Conservation (phyloP, 2,888 invertebrate species). For the Oscheius sp. region DNA sequence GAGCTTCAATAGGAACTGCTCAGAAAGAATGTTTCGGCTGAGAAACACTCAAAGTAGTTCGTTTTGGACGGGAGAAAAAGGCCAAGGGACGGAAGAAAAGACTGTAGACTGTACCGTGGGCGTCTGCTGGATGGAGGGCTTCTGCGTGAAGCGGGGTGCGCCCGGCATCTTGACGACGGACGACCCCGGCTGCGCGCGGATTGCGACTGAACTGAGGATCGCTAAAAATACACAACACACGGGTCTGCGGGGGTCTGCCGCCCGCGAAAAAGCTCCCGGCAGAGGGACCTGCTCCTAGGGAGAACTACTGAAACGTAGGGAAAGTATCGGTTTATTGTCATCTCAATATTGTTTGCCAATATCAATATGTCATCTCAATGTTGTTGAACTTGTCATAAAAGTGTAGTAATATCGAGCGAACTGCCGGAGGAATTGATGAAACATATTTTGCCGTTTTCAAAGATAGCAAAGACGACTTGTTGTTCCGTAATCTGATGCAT, state of each 20-base stretch:
- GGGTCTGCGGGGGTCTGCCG: constrained; percentile 32
- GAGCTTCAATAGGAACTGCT: too few species aligned
- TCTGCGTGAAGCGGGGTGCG: constrained; percentile 96
- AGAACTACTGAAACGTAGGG: not conserved
- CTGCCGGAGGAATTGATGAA: constrained; percentile 26
- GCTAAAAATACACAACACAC: constrained; percentile 37
- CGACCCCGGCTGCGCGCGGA: constrained; percentile 38
- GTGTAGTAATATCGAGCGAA: constrained; percentile 13
- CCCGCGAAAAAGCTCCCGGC: constrained; percentile 15
- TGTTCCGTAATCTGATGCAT: not conserved
- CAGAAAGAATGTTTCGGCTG: too few species aligned
- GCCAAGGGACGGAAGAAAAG: not conserved
- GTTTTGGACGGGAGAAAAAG: constrained; percentile 1
- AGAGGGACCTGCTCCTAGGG: not conserved
- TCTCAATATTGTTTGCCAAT: not conserved
- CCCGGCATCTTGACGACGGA: constrained; percentile 67
- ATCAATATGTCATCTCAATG: not conserved
- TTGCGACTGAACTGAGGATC: constrained; percentile 36
- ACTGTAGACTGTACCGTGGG: constrained; percentile 56
- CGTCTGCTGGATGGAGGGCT: constrained; percentile 95
- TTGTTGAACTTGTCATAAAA: not conserved
- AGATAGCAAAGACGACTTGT: constrained; percentile 16
- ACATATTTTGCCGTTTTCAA: constrained; percentile 5
- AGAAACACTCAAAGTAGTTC: not conserved
- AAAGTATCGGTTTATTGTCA: not conserved